These are phyloP conservation scores for Pyrocephalus nanus DNA, from an alignment of 2,797 vertebrate genomes.

Conservation along the genomic window DNA sequence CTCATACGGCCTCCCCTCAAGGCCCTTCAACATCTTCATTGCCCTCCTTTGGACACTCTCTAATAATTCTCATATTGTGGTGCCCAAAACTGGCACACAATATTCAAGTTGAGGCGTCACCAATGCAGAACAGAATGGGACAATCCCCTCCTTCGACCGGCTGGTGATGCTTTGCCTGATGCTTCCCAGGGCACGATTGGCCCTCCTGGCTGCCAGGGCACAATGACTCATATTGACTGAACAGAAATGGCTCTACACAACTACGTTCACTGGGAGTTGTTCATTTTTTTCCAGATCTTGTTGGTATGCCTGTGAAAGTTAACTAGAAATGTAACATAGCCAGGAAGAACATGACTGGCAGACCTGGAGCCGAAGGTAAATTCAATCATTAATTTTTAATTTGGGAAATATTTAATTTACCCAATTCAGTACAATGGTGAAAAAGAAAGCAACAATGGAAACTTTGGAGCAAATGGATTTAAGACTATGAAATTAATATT, in stretches of 20 bases:
- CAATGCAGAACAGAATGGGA: background rate
- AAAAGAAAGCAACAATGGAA: background rate
- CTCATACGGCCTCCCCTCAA: background rate
- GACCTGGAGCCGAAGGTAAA: background rate
- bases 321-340: background rate
- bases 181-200: background rate
- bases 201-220: background rate
- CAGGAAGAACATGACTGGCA: background rate
- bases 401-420: background rate
- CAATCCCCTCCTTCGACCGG: background rate
- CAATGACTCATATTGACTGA: background rate
- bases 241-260: background rate
- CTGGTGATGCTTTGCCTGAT: background rate
- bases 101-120: background rate
- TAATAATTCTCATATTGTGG: background rate
- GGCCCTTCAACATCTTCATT: background rate
- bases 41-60: background rate
- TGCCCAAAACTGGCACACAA: background rate
- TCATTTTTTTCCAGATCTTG: background rate
- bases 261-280: background rate
- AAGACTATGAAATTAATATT: background rate
- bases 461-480: background rate
- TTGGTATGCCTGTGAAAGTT: background rate
- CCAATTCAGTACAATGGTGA: background rate
- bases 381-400: slow-evolving; percentile 1